Base-by-base conservation (phyloP, 2,888 invertebrate genomes). In the Caenorhabditis plicata region DNA sequence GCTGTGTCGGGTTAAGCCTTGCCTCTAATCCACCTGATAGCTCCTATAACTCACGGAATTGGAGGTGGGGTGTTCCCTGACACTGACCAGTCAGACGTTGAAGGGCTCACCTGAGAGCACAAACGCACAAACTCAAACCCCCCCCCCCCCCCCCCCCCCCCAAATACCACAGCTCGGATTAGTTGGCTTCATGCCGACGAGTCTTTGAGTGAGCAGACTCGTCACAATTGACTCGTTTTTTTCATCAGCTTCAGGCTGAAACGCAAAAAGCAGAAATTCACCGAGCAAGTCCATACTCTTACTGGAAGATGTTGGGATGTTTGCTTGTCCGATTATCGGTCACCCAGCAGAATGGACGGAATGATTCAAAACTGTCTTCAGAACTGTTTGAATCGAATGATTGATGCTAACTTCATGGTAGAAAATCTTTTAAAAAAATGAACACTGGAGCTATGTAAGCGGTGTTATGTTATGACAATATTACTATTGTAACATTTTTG, bases 331-430 rank as follows among this genome's bases (percentile, higher is more conserved):
- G 78, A 78, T 53, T 65, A 64, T 36, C 71, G 78, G n/a, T 75
- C 74, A 46, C 74, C 76, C 50, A 67, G 68, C 61, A 75, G 74
- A 48, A 63, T 76, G 63, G 75, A 74, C 61, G 66, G 65, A 38
- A 73, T 72, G 55, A 70, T 71, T 22, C 61, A 65, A 39, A 68
- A 56, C 0, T 71, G 71, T 38, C 43, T 71, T 39, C 70, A 65
- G 68, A 77, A 77, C 55, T 77, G 77, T 53, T 76, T 76, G 19
- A 71, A 77, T 50, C 73, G 77, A 38, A 75, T 77, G 75, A 64
- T 76, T 49, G 77, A 77, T 51, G 77, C 77, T 44, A 71, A 76
- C 50, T 77, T 75, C 58, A 77, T 77, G 75, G 77, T 76, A 36
- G 73, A 78, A 49, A 75, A 77, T 49, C 58, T 77, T 33, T 74